Base-by-base conservation (phyloP, 2,888 invertebrate species). In the Diloba caeruleocephala region DNA sequence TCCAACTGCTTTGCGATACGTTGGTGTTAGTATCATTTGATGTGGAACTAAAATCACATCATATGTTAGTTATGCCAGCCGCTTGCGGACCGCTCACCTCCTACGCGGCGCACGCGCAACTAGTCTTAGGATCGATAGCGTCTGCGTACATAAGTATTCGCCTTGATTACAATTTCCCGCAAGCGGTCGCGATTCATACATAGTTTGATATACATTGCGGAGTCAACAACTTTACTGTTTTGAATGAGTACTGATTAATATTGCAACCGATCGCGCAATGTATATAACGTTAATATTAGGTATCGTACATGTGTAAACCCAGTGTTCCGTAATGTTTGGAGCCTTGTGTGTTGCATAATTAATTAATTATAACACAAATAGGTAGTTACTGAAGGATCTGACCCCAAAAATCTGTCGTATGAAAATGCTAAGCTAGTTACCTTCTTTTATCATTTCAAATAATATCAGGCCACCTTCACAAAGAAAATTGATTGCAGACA, bases 51-150 rank as follows among this genome's bases (percentile, higher is more conserved):
- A 45, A 76, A 71, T 84, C 78, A 85, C 88, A 88, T 89, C 81
- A 81, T 85, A 74, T 64, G 45, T 34, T 14, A 43, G 45, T 21
- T 37, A 23, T 28, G 39, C 33, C 52, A 56, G 55, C 49, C 37
- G 57, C 65, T 60, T 62, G 58, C 70, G 56, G 59, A 64, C 49
- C 62, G 72, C 61, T 72, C 77, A 70, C 65, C 58, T 67, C 66
- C 53, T 60, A 67, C 66, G 87, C 85, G 85, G 86, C 90, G 90
- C 87, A 84, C 88, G 89, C 92, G 92, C 92, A 89, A 92, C 92
- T 91, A 82, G 64, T 59, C 39, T 58, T 44, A 37, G 42, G 32
- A 43, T 46, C 62, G 70, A 65, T 62, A 71, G 50, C 45, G 70
- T 60, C 56, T 63, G 49, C 42, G 56, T 52, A 46, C 54, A 14